Conservation (phyloP, 2,113 vertebrate genomes). For the Raja brachyura region DNA sequence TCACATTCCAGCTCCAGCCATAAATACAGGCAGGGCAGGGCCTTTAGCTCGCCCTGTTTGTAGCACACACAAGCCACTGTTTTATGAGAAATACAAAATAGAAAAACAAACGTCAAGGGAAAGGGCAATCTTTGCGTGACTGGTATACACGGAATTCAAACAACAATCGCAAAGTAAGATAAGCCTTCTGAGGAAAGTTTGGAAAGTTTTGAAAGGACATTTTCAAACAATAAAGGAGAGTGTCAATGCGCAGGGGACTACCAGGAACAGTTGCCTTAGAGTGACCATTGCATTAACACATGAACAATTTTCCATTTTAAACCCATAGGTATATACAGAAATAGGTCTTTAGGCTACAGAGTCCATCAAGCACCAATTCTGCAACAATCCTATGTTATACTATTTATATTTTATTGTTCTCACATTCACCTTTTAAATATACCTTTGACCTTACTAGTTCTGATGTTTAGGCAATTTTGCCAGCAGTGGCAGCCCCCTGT, state of each 20-base stretch:
- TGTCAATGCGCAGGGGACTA: not conserved
- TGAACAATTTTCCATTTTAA: not conserved
- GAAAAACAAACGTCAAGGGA: not conserved
- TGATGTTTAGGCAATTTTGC: not conserved
- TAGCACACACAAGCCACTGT: not conserved
- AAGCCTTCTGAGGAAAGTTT: not conserved
- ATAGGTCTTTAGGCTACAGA: not conserved
- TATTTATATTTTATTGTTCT: no score
- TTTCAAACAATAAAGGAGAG: not conserved
- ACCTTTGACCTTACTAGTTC: no score
- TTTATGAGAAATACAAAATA: conserved; percentile 8
- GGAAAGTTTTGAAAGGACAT: not conserved
- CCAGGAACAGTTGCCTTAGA: not conserved
- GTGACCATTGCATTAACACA: not conserved
- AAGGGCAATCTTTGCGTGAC: not conserved
- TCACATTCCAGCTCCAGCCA: not conserved
- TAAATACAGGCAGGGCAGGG: not conserved
- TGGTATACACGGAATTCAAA: not conserved
- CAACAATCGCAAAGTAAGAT: not conserved
- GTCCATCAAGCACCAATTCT: no score
- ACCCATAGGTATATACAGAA: not conserved
- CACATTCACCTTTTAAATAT: no score
- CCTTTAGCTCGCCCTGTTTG: not conserved
- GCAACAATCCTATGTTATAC: no score
- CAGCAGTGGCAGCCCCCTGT: not conserved